Percentiles rank a stretch among this genome's conserved stretches.
Conservation (phyloP, 1,140 invertebrate genomes). For the Zophobas morio region DNA sequence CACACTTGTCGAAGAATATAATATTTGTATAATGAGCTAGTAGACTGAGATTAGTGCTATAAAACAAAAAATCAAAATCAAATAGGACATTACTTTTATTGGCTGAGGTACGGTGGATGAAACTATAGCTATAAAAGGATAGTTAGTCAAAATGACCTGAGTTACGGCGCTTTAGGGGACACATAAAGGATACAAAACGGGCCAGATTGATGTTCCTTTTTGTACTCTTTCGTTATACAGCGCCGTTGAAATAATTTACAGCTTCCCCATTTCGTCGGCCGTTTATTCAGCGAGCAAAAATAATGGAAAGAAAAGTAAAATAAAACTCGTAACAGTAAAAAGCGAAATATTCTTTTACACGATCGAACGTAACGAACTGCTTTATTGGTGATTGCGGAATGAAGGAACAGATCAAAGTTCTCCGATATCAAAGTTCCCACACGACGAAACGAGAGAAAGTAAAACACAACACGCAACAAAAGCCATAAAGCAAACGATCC, state of each 20-base stretch:
- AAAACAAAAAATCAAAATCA: too few species aligned
- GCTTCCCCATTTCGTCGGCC: background rate
- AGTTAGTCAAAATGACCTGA: too few species aligned
- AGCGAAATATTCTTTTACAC: background rate
- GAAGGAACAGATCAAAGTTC: background rate
- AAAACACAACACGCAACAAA: constrained; percentile 6
- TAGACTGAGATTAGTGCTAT: too few species aligned
- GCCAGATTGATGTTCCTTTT: too few species aligned
- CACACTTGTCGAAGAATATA: too few species aligned
- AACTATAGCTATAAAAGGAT: too few species aligned
- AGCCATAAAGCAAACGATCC: constrained; percentile 1
- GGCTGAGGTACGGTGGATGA: too few species aligned
- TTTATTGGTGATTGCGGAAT: constrained; percentile 19
- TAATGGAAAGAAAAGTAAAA: background rate
- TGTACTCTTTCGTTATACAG: background rate
- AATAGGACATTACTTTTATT: too few species aligned
- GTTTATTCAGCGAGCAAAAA: background rate
- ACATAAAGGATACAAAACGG: background rate
- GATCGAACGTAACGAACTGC: constrained; percentile 15
- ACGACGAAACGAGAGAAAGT: background rate
- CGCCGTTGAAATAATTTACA: background rate
- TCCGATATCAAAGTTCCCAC: background rate
- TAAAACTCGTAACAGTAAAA: background rate
- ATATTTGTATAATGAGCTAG: too few species aligned
- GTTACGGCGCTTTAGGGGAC: too few species aligned